A percentile compares a stretch with the other conserved stretches of the same genome.
phyloP scores from a whole-genome alignment of 2,888 invertebrate genomes.

The Philhelius pedissequus region DNA sequence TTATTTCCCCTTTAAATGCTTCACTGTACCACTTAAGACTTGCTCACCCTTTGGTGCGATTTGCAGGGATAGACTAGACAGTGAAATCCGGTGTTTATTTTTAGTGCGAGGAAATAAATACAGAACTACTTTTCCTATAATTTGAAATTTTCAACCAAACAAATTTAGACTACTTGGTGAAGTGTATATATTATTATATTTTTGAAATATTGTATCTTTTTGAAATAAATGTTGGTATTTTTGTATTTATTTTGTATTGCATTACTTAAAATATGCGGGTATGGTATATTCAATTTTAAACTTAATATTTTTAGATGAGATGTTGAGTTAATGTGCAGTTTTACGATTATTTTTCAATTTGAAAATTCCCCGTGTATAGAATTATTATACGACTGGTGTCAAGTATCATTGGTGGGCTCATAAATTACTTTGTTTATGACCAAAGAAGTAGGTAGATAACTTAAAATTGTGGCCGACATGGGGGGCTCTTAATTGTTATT shows the following conservation, averaged over 20 bases:
- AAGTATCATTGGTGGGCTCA: neutral
- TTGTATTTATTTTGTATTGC: neutral
- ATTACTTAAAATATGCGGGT: slow-evolving; percentile 7
- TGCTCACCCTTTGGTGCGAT: neutral
- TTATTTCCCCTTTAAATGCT: neutral
- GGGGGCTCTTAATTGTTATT: slow-evolving; percentile 10
- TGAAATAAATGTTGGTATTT: neutral
- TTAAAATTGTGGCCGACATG: slow-evolving; percentile 14
- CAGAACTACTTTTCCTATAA: neutral
- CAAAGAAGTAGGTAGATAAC: slow-evolving; percentile 5
- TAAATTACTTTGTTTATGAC: slow-evolving; percentile 32
- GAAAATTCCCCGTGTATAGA: neutral
- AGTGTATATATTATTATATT: neutral
- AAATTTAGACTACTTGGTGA: neutral
- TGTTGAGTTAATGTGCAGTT: slow-evolving; percentile 1
- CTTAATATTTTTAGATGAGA: slow-evolving; percentile 7
- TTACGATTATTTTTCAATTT: slow-evolving; percentile 27
- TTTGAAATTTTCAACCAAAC: neutral
- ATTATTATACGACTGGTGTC: neutral
- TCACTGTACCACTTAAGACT: neutral
- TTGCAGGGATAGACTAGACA: neutral
- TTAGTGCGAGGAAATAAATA: neutral
- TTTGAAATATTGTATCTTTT: neutral
- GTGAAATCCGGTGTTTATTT: neutral
- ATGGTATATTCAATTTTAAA: slow-evolving; percentile 3